Percentiles rank a stretch among this genome's conserved stretches.
phyloP scores from a whole-genome alignment of 1,140 invertebrate genomes.

The Batillaria attramentaria region DNA sequence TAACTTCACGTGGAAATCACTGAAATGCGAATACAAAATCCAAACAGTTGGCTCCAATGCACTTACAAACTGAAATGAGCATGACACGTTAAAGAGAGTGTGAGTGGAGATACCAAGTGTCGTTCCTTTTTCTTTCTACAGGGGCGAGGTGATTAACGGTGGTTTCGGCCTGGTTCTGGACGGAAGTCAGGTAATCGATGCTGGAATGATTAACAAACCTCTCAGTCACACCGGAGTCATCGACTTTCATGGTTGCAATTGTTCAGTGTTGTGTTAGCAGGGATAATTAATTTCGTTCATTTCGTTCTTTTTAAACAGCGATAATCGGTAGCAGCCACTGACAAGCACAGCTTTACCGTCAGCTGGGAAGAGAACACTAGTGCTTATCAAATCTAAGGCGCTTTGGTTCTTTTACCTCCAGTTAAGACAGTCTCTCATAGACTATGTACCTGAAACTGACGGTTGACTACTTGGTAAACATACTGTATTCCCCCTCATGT shows the following conservation, averaged over 20 bases:
- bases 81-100: not conserved
- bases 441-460: too few relatives aligned
- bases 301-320: too few relatives aligned
- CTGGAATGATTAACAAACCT: not conserved
- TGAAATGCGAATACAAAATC: not conserved
- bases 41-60: not conserved
- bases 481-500: too few relatives aligned
- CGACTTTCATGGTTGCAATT: not conserved
- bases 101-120: not conserved
- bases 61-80: not conserved
- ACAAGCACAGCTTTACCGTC: not conserved
- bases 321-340: not conserved
- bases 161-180: slow-evolving; percentile 81
- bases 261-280: not conserved
- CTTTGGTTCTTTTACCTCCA: too few relatives aligned
- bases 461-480: too few relatives aligned
- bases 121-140: slow-evolving; percentile 53
- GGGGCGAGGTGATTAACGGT: slow-evolving; percentile 82
- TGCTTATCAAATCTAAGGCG: too few relatives aligned
- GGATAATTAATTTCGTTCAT: not conserved
- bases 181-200: slow-evolving; percentile 73
- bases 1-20: not conserved
- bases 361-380: not conserved
- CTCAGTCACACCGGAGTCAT: not conserved
- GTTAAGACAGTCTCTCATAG: too few relatives aligned